These are phyloP conservation scores for Cairina moschata DNA, from an alignment of 2,113 vertebrate species.

Conservation along the genomic window DNA sequence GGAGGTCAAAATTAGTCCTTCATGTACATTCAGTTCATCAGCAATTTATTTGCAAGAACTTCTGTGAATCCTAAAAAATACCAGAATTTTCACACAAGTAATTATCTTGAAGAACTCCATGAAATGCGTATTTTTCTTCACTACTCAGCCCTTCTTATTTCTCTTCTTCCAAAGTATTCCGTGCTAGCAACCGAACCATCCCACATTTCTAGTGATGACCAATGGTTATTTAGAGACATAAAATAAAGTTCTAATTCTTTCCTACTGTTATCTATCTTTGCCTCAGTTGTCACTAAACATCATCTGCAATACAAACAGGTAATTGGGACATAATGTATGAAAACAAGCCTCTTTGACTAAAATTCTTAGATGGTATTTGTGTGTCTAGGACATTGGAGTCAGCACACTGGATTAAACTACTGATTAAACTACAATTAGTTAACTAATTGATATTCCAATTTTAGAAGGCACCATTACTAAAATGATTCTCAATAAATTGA, in stretches of 20 bases:
- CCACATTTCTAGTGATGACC: background rate
- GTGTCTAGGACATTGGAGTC: background rate
- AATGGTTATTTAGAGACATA: background rate
- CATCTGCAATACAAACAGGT: background rate
- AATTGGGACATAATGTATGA: background rate
- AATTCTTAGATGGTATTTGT: background rate
- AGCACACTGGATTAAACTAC: background rate
- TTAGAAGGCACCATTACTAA: background rate
- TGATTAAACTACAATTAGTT: background rate
- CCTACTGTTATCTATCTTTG: background rate
- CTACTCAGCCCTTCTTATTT: background rate
- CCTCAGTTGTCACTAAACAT: background rate
- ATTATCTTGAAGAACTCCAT: conserved; percentile 5
- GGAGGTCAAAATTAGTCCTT: conserved; percentile 58
- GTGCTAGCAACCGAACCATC: background rate
- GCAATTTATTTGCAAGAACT: conserved; percentile 45
- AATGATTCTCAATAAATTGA: background rate
- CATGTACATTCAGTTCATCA: conserved; percentile 38
- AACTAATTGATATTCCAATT: background rate
- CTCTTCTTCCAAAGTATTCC: background rate
- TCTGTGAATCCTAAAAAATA: background rate
- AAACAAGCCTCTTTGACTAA: background rate
- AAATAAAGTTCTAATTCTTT: background rate
- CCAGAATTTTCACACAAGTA: background rate
- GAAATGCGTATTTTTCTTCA: conserved; percentile 7